Evolutionary conservation across 2,888 invertebrate genomes (phyloP).

Genomic region (Dioctria linearis): DNA sequence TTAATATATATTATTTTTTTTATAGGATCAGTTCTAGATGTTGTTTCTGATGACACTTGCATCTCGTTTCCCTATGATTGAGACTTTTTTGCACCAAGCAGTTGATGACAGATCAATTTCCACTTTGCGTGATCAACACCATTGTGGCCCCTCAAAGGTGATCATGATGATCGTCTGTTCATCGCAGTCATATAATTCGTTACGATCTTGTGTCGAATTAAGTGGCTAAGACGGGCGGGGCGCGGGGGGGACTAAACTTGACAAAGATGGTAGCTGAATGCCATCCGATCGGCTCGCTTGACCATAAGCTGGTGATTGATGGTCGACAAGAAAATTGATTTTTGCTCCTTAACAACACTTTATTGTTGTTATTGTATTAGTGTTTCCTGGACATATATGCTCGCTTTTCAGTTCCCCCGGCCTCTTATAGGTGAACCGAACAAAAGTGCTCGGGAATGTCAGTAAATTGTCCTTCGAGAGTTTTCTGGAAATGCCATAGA

Average conservation of each 20-base stretch:
- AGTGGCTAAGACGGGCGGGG: constrained; percentile 1
- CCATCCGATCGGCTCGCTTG: constrained; percentile 10
- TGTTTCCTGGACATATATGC: constrained; percentile 11
- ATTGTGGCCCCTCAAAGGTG: constrained; percentile 17
- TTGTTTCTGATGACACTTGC: neutral
- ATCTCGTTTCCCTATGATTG: constrained; percentile 21
- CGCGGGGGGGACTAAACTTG: neutral
- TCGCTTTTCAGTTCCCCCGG: constrained; percentile 6
- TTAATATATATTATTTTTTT: neutral
- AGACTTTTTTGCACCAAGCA: constrained; percentile 20
- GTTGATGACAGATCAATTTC: constrained; percentile 49
- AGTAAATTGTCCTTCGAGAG: constrained; percentile 25
- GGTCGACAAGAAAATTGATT: constrained; percentile 56
- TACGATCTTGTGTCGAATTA: constrained; percentile 27
- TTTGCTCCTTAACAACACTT: constrained; percentile 55
- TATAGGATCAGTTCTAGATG: neutral
- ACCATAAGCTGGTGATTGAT: constrained; percentile 55
- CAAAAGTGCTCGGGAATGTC: constrained; percentile 28
- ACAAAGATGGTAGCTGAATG: constrained; percentile 19
- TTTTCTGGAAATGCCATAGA: constrained; percentile 45
- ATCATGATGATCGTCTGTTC: constrained; percentile 32
- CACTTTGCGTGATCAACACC: constrained; percentile 43
- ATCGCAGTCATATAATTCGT: constrained; percentile 26
- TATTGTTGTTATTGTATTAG: constrained; percentile 22
- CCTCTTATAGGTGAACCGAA: constrained; percentile 12